Conservation (phyloP, 53 echinoderm and acorn worm genomes). For the Pentamera pediparva region DNA sequence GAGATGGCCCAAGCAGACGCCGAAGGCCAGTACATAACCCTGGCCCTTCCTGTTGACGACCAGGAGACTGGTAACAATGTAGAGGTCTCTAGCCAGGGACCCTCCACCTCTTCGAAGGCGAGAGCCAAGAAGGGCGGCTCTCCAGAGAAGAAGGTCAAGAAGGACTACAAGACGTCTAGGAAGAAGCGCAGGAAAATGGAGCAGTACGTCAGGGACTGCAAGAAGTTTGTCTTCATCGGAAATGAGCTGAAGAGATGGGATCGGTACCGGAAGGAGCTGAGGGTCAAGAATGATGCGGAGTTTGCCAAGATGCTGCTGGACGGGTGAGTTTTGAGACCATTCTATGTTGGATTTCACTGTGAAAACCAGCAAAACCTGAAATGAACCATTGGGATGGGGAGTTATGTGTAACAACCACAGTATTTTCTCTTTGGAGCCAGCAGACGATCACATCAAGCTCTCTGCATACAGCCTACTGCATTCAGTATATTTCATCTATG, state of each 20-base stretch:
- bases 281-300: constrained; percentile 9
- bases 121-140: not conserved
- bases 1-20: not conserved
- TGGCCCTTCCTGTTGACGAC: not conserved
- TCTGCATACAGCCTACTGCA: no score
- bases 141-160: no score
- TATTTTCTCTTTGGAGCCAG: no score
- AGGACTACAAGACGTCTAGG: not conserved
- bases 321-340: constrained; percentile 25
- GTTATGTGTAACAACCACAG: no score
- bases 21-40: not conserved
- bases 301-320: constrained; percentile 27
- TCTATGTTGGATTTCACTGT: no score
- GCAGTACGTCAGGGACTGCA: not conserved
- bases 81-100: no score
- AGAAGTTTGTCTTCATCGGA: constrained; percentile 9
- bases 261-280: constrained; percentile 17
- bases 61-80: not conserved
- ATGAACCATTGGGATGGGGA: no score
- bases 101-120: not conserved
- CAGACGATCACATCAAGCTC: no score
- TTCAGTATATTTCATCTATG: no score
- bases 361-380: no score
- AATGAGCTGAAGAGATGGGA: constrained; percentile 25
- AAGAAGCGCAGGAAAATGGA: constrained; percentile 15